phyloP scores from a whole-genome alignment of 2,888 invertebrate genomes.

The Drosophila nr. fundita region DNA sequence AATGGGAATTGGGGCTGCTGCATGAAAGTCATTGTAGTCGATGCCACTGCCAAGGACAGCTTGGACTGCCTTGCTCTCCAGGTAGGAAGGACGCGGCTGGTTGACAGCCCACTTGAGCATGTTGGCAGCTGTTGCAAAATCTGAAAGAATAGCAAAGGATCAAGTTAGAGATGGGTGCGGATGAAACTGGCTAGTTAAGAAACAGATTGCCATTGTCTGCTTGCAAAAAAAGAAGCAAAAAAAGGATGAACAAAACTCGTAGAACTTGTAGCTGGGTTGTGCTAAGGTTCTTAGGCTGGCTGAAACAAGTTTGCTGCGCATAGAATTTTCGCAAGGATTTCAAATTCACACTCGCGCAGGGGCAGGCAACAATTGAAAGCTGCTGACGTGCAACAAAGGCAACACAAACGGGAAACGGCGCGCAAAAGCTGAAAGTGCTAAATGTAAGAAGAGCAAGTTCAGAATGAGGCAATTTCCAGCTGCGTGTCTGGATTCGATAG shows the following conservation, averaged over 20 bases:
- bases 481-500: conserved; percentile 1
- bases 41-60: conserved; percentile 5
- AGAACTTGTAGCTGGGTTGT: conserved; percentile 36
- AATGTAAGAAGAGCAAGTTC: conserved; percentile 15
- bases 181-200: conserved; percentile 56
- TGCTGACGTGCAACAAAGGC: conserved; percentile 13
- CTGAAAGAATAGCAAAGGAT: conserved; percentile 34
- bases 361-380: conserved; percentile 58
- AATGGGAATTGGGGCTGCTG: conserved; percentile 34
- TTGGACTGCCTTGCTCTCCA: conserved; percentile 42
- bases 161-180: conserved; percentile 23
- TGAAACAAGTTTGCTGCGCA: conserved; percentile 53
- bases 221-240: neutral
- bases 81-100: conserved; percentile 80
- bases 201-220: conserved; percentile 31
- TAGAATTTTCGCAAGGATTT: conserved; percentile 49
- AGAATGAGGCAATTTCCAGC: conserved; percentile 12
- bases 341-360: conserved; percentile 34
- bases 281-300: neutral
- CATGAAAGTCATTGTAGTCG: conserved; percentile 28
- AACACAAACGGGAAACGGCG: conserved; percentile 35
- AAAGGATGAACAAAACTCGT: conserved; percentile 46
- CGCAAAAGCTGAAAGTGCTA: conserved; percentile 11
- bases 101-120: conserved; percentile 85
- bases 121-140: conserved; percentile 48